Conservation (phyloP, 1,140 invertebrate genomes). For the Brachionus rotundiformis region DNA sequence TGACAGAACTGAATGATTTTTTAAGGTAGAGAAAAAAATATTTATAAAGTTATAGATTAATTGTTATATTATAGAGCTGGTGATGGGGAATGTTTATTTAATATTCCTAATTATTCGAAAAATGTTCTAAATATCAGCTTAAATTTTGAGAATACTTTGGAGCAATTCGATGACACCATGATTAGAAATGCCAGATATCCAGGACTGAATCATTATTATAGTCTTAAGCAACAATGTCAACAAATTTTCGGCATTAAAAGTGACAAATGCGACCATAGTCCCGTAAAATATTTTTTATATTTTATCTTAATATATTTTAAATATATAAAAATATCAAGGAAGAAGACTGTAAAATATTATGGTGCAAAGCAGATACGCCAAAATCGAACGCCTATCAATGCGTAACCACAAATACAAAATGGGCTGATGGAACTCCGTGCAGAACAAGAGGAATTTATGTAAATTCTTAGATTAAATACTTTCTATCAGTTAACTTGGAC, state of each 20-base stretch:
- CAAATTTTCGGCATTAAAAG: slow-evolving; percentile 47
- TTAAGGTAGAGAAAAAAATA: background rate
- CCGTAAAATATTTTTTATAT: background rate
- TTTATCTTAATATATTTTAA: background rate
- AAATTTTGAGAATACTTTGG: slow-evolving; percentile 29
- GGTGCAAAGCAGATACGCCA: slow-evolving; percentile 27
- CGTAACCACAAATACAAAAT: slow-evolving; percentile 39
- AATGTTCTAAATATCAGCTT: background rate
- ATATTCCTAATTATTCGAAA: background rate
- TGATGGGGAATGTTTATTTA: slow-evolving; percentile 43
- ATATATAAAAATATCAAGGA: background rate
- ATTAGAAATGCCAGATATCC: slow-evolving; percentile 14
- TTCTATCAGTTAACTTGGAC: background rate
- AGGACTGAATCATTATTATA: background rate
- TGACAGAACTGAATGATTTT: slow-evolving; percentile 41
- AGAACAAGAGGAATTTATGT: background rate
- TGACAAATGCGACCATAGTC: slow-evolving; percentile 26
- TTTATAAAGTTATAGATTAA: too few relatives aligned
- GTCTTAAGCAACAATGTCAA: slow-evolving; percentile 29
- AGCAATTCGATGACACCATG: slow-evolving; percentile 26
- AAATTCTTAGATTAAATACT: background rate
- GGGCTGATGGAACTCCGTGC: slow-evolving; percentile 47
- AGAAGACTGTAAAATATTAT: slow-evolving; percentile 42
- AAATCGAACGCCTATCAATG: slow-evolving; percentile 13
- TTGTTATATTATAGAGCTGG: slow-evolving; percentile 25